A percentile compares a stretch with the other conserved stretches of the same genome.
These are phyloP conservation scores for Mythimna loreyi DNA, from an alignment of 2,888 invertebrate genomes.

Conservation along the genomic window DNA sequence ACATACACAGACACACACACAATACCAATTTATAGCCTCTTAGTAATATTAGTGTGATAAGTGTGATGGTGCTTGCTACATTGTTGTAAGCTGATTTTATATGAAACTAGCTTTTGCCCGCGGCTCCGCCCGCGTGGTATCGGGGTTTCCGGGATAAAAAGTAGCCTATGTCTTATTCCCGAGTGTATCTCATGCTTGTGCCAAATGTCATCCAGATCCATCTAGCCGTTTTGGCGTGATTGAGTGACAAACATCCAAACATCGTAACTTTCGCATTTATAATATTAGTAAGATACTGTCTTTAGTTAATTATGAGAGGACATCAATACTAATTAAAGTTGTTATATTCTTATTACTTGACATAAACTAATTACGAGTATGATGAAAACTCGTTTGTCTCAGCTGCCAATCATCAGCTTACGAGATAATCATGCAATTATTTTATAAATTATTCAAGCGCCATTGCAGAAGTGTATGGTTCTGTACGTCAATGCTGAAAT, in stretches of 20 bases:
- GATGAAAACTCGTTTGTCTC: conserved; percentile 24
- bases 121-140: too few relatives aligned
- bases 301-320: neutral
- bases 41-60: too few relatives aligned
- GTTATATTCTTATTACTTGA: neutral
- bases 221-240: too few relatives aligned
- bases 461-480: neutral
- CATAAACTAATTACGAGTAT: neutral
- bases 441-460: conserved; percentile 3
- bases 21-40: too few relatives aligned
- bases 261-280: too few relatives aligned
- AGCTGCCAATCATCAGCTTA: conserved; percentile 13
- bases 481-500: neutral
- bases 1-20: too few relatives aligned
- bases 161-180: too few relatives aligned
- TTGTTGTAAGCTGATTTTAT: neutral
- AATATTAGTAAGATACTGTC: neutral
- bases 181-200: too few relatives aligned
- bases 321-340: neutral
- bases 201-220: too few relatives aligned
- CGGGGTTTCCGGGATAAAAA: too few relatives aligned
- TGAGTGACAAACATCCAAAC: too few relatives aligned
- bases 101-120: too few relatives aligned
- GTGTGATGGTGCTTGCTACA: neutral
- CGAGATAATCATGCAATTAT: conserved; percentile 23